Percentiles rank a stretch among this genome's conserved stretches.
Evolutionary conservation across 53 echinoderm and acorn worm genomes (phyloP).

Genomic region (Temnopleurus reevesii): DNA sequence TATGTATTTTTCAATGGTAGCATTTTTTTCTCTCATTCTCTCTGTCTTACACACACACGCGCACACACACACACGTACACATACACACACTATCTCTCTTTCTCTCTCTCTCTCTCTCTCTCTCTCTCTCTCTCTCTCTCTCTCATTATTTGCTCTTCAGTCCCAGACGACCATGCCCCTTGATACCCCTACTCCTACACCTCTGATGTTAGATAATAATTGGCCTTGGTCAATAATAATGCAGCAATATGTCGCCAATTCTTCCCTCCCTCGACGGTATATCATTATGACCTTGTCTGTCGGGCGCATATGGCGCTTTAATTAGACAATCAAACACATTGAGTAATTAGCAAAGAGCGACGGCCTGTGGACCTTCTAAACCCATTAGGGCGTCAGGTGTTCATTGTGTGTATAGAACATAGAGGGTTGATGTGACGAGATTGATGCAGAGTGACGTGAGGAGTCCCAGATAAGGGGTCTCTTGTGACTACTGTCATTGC

Average conservation of each 20-base stretch:
- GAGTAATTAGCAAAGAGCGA: constrained; percentile 14
- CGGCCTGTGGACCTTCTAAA: not conserved
- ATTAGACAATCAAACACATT: constrained; percentile 4
- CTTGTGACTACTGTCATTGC: no score
- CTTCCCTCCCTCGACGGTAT: no score
- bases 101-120: no score
- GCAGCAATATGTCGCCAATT: not conserved
- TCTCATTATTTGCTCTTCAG: no score
- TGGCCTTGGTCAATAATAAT: not conserved
- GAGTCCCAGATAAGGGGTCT: not conserved
- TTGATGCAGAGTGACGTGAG: not conserved
- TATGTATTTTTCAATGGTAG: no score
- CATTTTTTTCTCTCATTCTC: no score
- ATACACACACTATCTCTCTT: no score
- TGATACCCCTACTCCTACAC: no score
- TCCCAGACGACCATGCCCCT: not conserved
- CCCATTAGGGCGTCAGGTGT: constrained; percentile 17
- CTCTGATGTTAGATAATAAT: not conserved
- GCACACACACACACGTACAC: no score
- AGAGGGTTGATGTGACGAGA: not conserved
- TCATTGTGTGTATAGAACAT: not conserved
- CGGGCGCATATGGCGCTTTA: constrained; percentile 12
- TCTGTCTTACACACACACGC: no score
- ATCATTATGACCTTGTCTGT: not conserved
- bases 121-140: no score